These are phyloP conservation scores for Rostratula benghalensis DNA, from an alignment of 2,113 vertebrate species.

Conservation along the genomic window DNA sequence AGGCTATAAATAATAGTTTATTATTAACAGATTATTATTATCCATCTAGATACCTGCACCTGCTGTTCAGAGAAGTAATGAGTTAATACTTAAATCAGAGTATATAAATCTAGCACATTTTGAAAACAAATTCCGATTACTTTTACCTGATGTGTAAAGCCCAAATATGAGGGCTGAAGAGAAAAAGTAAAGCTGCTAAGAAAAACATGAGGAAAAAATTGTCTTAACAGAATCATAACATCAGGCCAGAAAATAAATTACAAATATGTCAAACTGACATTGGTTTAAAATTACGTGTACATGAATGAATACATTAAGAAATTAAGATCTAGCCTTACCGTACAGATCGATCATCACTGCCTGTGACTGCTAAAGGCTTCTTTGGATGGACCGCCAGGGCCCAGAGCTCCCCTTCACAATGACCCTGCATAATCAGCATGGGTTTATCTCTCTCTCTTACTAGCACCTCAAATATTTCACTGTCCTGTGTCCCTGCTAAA, in stretches of 20 bases:
- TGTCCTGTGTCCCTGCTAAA: conserved; percentile 94
- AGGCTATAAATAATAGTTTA: neutral
- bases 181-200: neutral
- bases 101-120: neutral
- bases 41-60: neutral
- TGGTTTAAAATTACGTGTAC: neutral
- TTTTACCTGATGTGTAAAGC: neutral
- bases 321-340: conserved; percentile 72
- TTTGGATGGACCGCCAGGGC: conserved; percentile 93
- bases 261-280: neutral
- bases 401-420: conserved; percentile 98
- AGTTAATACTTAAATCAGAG: neutral
- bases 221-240: neutral
- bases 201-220: neutral
- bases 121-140: neutral
- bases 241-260: neutral
- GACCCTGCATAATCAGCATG: conserved; percentile 93
- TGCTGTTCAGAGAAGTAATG: neutral
- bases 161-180: neutral
- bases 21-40: neutral
- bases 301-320: neutral
- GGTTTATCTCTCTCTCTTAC: conserved; percentile 94
- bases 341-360: conserved; percentile 94
- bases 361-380: conserved; percentile 92
- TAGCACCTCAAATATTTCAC: conserved; percentile 97